Evolutionary conservation across 1,140 invertebrate genomes (phyloP).

Genomic region (Danaus melanippus): DNA sequence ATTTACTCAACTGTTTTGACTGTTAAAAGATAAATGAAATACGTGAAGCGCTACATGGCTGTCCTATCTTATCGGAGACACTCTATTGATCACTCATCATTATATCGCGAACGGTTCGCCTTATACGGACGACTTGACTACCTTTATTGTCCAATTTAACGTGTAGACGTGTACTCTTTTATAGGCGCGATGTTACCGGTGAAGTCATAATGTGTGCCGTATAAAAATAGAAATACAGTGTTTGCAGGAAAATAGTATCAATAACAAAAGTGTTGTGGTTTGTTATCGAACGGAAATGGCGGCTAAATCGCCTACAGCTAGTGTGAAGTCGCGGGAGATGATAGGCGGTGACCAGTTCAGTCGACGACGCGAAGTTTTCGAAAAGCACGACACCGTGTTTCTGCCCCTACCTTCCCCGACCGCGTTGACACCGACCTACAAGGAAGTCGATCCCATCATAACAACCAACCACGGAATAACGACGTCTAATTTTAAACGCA

Average conservation of each 20-base stretch:
- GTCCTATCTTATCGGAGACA: slow-evolving; percentile 62
- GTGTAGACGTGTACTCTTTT: slow-evolving; percentile 55
- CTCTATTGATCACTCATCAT: slow-evolving; percentile 65
- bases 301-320: slow-evolving; percentile 63
- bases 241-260: slow-evolving; percentile 69
- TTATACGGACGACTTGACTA: slow-evolving; percentile 57
- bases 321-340: slow-evolving; percentile 62
- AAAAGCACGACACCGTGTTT: slow-evolving; percentile 62
- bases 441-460: slow-evolving; percentile 54
- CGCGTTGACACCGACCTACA: slow-evolving; percentile 33
- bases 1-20: slow-evolving; percentile 66
- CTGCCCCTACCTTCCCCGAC: slow-evolving; percentile 48
- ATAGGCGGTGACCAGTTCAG: slow-evolving; percentile 65
- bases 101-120: slow-evolving; percentile 59
- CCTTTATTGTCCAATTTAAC: slow-evolving; percentile 67
- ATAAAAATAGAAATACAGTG: slow-evolving; percentile 64
- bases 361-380: slow-evolving; percentile 66
- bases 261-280: slow-evolving; percentile 67
- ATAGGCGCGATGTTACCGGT: slow-evolving; percentile 63
- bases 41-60: slow-evolving; percentile 43
- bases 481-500: slow-evolving; percentile 60
- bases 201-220: slow-evolving; percentile 67
- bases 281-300: slow-evolving; percentile 66
- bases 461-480: slow-evolving; percentile 65
- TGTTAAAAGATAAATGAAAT: slow-evolving; percentile 64